These are phyloP conservation scores for Helostoma temminkii DNA, from an alignment of 2,797 vertebrate genomes.

Conservation along the genomic window DNA sequence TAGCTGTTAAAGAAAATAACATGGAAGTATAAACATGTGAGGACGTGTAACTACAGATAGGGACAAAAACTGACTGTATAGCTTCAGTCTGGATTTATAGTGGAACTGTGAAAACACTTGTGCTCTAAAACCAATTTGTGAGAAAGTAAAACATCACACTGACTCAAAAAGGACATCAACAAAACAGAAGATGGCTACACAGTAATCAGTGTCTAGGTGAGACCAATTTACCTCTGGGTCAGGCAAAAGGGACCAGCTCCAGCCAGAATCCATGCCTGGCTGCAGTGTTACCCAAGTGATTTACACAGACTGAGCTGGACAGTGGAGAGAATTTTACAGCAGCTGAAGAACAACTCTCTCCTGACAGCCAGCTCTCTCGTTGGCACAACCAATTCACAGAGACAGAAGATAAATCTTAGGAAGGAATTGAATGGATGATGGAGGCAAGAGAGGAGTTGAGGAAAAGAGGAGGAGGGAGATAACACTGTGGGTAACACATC, in stretches of 20 bases:
- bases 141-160: slow-evolving; percentile 24
- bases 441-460: slow-evolving; percentile 33
- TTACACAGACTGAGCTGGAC: slow-evolving; percentile 67
- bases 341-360: slow-evolving; percentile 60
- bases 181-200: slow-evolving; percentile 31
- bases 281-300: slow-evolving; percentile 61
- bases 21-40: not conserved
- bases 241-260: slow-evolving; percentile 33
- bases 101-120: slow-evolving; percentile 5
- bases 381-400: slow-evolving; percentile 59
- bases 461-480: slow-evolving; percentile 12
- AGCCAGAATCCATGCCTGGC: slow-evolving; percentile 58
- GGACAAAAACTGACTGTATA: not conserved
- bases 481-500: slow-evolving; percentile 54
- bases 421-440: slow-evolving; percentile 59
- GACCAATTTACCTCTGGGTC: slow-evolving; percentile 55
- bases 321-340: slow-evolving; percentile 65
- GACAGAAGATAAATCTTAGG: slow-evolving; percentile 72
- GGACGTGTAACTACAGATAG: not conserved
- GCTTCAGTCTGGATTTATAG: not conserved
- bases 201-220: slow-evolving; percentile 36
- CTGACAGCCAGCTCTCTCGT: slow-evolving; percentile 72
- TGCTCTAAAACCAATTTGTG: slow-evolving; percentile 1
- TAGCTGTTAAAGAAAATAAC: slow-evolving; percentile 28
- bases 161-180: slow-evolving; percentile 35